Evolutionary conservation across 2,888 invertebrate genomes (phyloP).

Genomic region (Stenolophus ochropezus): DNA sequence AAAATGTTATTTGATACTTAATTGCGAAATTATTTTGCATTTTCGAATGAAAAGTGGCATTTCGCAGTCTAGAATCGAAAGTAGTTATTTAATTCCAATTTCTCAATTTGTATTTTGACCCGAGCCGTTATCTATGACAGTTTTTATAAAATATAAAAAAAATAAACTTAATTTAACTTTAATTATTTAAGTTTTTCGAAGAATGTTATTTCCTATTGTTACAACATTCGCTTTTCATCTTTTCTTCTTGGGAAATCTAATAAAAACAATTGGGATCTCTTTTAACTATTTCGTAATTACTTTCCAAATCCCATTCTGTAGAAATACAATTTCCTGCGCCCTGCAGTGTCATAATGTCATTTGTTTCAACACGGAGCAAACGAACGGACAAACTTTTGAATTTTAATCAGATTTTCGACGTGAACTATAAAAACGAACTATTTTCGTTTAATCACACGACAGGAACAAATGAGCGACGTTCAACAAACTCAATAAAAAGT

Average conservation of each 20-base stretch:
- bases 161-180: no score
- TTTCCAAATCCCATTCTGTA: constrained; percentile 1
- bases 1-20: no score
- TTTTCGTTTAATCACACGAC: constrained; percentile 44
- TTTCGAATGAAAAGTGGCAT: no score
- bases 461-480: constrained; percentile 45
- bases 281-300: constrained; percentile 33
- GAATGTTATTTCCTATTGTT: neutral
- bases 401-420: constrained; percentile 41
- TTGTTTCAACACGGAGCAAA: constrained; percentile 11
- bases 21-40: no score
- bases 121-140: no score
- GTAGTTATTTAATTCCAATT: no score
- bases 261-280: constrained; percentile 1
- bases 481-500: constrained; percentile 45
- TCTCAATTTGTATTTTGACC: no score
- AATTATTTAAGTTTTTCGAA: no score
- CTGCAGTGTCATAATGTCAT: constrained; percentile 26
- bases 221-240: neutral
- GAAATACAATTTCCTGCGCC: constrained; percentile 10
- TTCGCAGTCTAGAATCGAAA: no score
- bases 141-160: no score
- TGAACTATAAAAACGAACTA: constrained; percentile 43
- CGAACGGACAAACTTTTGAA: constrained; percentile 36
- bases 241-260: neutral